Conservation (phyloP, 2,888 invertebrate species). For the Synergus japonicus region DNA sequence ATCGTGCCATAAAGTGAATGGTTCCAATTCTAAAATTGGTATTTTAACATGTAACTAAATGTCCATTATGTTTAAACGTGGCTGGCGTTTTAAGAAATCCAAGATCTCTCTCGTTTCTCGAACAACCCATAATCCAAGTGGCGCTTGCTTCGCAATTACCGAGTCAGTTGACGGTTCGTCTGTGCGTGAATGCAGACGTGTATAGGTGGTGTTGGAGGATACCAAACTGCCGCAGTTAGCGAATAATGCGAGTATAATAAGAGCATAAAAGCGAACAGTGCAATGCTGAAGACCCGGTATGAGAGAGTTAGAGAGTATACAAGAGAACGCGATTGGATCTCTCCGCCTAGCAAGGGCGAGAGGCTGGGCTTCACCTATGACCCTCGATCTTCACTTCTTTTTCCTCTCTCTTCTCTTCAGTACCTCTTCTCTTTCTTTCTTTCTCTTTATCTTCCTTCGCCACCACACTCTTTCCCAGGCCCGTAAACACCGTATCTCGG, state of each 20-base stretch:
- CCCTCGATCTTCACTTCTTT: slow-evolving; percentile 63
- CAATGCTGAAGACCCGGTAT: slow-evolving; percentile 58
- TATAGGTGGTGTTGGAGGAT: slow-evolving; percentile 32
- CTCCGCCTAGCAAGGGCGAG: slow-evolving; percentile 70
- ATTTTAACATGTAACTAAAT: slow-evolving; percentile 21
- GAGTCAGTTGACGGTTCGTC: slow-evolving; percentile 51
- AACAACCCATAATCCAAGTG: slow-evolving; percentile 50
- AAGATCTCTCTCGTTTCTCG: slow-evolving; percentile 33
- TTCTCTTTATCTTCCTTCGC: slow-evolving; percentile 51
- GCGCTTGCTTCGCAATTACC: slow-evolving; percentile 49
- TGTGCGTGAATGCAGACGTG: slow-evolving; percentile 50
- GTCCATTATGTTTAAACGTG: slow-evolving; percentile 31
- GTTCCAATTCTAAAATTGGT: slow-evolving; percentile 1
- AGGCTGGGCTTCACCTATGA: slow-evolving; percentile 76
- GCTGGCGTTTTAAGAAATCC: slow-evolving; percentile 14
- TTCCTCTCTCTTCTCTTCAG: slow-evolving; percentile 56
- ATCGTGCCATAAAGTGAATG: slow-evolving; percentile 11
- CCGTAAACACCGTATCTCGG: neutral
- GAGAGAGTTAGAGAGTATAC: slow-evolving; percentile 66
- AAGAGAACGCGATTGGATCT: slow-evolving; percentile 73
- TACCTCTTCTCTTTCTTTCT: slow-evolving; percentile 54
- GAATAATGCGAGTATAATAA: slow-evolving; percentile 69
- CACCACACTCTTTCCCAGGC: slow-evolving; percentile 43
- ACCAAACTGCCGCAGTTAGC: slow-evolving; percentile 54
- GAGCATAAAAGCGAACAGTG: slow-evolving; percentile 68